Evolutionary conservation across 2,797 vertebrate genomes (phyloP), one percentile per base, ranked within the genome.

Genomic region (Sebastes nivosus): DNA sequence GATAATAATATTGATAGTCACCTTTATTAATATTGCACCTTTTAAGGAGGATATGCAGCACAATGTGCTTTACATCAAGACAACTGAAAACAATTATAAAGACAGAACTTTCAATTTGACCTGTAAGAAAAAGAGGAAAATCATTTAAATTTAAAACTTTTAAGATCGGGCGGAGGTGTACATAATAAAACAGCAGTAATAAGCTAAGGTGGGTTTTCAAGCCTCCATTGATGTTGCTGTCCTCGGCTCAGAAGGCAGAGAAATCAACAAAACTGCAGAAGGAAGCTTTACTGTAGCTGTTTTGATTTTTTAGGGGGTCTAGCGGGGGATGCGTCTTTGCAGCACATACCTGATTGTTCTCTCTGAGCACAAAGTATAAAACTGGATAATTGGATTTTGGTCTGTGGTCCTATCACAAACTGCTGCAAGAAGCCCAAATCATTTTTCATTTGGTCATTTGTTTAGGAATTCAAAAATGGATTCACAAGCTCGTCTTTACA

Each of bases 341-440:
- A 50, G 42, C 36, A 50, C 29, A 63, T 50, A 34, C 20, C 29
- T 52, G n/a, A 16, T 32, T 69, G 30, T 60, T 78, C 16, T 25
- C 10, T 65, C 11, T 81, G 30, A 38, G 24, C 9, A 24, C 25
- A 22, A 77, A 32, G 18, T 38, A 25, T 58, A 18, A 60, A 74
- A 64, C 54, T 12, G 60, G 60, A 80, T 73, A 32, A 71, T 63
- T 55, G 46, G 22, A 67, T 81, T 77, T 72, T 25, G 4, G 25
- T 54, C 16, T 32, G 3, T 32, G 22, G 32, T 50, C 27, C 14
- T 14, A 24, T 63, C 66, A 46, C 32, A 10, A 20, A 32, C 16
- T 42, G 38, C 38, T 42, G 38, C 38, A 20, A 38, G 12, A 18
- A 9, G n/a, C 6, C 29, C 6, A 22, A 66, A 25, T 34, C 14